A percentile compares a stretch with the other conserved stretches of the same genome.
phyloP scores from a whole-genome alignment of 2,113 vertebrate species.

The Scomber colias region DNA sequence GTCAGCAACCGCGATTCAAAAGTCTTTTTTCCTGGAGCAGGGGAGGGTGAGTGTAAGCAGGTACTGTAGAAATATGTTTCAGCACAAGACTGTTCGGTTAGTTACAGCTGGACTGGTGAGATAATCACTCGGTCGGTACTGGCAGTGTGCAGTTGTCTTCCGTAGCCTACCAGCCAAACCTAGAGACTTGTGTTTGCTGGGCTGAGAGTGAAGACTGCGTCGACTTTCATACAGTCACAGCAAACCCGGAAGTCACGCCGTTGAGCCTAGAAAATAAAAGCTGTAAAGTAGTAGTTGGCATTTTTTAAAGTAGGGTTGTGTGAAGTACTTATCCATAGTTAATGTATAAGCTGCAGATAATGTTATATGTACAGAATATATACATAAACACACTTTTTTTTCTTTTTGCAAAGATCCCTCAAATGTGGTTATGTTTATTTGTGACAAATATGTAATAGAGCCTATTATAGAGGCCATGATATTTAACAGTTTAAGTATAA shows the following conservation, averaged over 20 bases:
- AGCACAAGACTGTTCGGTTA: conserved; percentile 5
- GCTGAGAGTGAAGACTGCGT: conserved; percentile 43
- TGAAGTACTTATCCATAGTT: too few relatives aligned
- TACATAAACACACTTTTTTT: too few relatives aligned
- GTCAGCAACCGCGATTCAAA: conserved; percentile 20
- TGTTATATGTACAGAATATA: too few relatives aligned
- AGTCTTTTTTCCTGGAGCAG: conserved; percentile 23
- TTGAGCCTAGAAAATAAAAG: conserved; percentile 48
- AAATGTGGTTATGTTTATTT: too few relatives aligned
- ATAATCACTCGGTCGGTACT: conserved; percentile 13
- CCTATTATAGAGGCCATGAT: too few relatives aligned
- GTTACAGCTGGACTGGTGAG: conserved; percentile 20
- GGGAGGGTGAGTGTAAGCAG: neutral
- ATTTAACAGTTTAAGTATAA: too few relatives aligned
- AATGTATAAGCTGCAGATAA: too few relatives aligned
- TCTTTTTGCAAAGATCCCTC: too few relatives aligned
- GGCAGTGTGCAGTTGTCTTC: conserved; percentile 55
- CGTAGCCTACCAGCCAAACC: conserved; percentile 51
- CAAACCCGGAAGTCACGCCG: conserved; percentile 4
- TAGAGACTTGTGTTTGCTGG: conserved; percentile 58
- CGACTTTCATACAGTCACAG: neutral
- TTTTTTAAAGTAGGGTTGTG: too few relatives aligned
- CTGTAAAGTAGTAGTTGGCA: neutral
- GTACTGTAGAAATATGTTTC: neutral
- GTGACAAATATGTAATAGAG: too few relatives aligned